These are phyloP conservation scores for Rhincodon typus DNA, from an alignment of 2,797 vertebrate species.

Conservation along the genomic window DNA sequence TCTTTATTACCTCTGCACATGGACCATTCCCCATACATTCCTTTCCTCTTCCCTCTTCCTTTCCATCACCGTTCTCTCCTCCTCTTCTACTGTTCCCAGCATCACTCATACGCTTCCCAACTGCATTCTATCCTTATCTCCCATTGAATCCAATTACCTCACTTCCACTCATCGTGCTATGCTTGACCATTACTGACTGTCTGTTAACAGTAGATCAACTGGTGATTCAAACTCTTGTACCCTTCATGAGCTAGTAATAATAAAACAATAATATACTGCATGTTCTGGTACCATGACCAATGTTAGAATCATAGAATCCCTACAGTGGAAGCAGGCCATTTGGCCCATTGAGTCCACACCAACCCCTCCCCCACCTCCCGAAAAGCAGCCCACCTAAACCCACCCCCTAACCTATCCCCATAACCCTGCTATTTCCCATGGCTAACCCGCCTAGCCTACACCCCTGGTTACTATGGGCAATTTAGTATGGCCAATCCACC, in stretches of 20 bases:
- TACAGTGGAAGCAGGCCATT: too few relatives aligned
- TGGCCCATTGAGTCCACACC: too few relatives aligned
- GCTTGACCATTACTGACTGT: not conserved
- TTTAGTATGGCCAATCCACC: too few relatives aligned
- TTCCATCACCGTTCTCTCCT: not conserved
- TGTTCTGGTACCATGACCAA: not conserved
- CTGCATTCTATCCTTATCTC: not conserved
- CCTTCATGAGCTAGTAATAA: not conserved
- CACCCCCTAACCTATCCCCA: too few relatives aligned
- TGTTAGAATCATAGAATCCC: not conserved
- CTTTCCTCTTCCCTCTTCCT: not conserved
- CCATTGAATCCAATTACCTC: not conserved
- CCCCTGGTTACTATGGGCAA: too few relatives aligned
- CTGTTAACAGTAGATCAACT: not conserved
- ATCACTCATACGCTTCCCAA: not conserved
- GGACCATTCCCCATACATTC: not conserved
- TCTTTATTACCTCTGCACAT: not conserved
- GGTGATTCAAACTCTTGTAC: not conserved
- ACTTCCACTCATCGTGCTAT: not conserved
- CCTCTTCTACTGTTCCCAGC: not conserved
- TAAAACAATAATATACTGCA: not conserved
- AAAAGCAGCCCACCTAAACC: too few relatives aligned
- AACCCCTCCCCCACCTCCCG: too few relatives aligned
- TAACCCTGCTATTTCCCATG: too few relatives aligned
- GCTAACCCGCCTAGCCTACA: too few relatives aligned